These are phyloP conservation scores for Acrobeloides nanus DNA, from an alignment of 2,888 invertebrate species.

Conservation along the genomic window DNA sequence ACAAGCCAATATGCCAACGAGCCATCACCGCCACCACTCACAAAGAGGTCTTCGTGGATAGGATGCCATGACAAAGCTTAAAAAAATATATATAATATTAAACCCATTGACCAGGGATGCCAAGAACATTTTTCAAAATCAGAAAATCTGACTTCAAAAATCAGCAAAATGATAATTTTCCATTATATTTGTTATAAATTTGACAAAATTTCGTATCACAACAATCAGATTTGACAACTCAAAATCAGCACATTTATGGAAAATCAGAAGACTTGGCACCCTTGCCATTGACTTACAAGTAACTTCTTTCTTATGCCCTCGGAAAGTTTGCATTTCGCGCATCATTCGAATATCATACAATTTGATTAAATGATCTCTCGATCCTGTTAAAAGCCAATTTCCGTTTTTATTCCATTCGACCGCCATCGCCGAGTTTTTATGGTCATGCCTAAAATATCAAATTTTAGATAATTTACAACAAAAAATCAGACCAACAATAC, in stretches of 20 bases:
- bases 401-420: slow-evolving; percentile 98
- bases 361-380: slow-evolving; percentile 90
- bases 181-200: no score
- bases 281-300: slow-evolving; percentile 54
- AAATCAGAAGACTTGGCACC: no score
- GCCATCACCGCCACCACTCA: slow-evolving; percentile 96
- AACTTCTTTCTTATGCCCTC: slow-evolving; percentile 98
- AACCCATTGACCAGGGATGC: not conserved
- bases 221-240: no score
- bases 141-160: slow-evolving; percentile 3
- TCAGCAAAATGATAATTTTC: not conserved
- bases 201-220: no score
- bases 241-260: no score
- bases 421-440: slow-evolving; percentile 99
- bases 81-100: slow-evolving; percentile 12
- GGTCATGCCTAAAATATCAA: slow-evolving; percentile 70
- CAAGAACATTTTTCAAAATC: slow-evolving; percentile 4
- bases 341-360: slow-evolving; percentile 93
- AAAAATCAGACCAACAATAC: no score
- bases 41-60: slow-evolving; percentile 88
- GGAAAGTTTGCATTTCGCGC: slow-evolving; percentile 88
- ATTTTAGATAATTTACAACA: slow-evolving; percentile 6
- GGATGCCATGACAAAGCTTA: slow-evolving; percentile 83
- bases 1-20: slow-evolving; percentile 98
- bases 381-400: slow-evolving; percentile 97